Base-by-base conservation (phyloP, 2,888 invertebrate genomes). In the Drosophila fungiperda region DNA sequence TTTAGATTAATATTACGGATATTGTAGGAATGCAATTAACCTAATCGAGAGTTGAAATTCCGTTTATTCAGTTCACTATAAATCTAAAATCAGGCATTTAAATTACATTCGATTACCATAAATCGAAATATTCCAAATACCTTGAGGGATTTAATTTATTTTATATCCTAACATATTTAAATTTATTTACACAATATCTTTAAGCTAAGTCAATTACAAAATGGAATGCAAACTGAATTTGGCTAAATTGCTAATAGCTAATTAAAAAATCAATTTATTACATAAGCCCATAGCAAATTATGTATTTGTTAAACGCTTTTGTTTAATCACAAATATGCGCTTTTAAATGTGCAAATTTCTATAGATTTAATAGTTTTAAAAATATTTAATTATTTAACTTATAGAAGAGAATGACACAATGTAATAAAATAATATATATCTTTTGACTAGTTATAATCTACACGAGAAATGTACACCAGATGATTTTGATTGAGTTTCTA, bases 11-110 rank as follows among this genome's bases (percentile, higher is more conserved):
- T 20, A 26, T n/a, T n/a, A 15, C 36, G 15, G n/a, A 8, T 3
- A 42, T 8, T 15, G 2, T 3, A 15, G 26, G 26, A 50, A 59
- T 50, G 17, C n/a, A 59, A 59, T 59, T 26, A 35, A 59, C 15
- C 7, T 7, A 12, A 23, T 45, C 32, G 32, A 33, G 7, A 8
- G 23, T n/a, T 17, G 1, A 33, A 17, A 48, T 26, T 59, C 12
- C 1, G 4, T 33, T n/a, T 9, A 48, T 36, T 20, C 2, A 20
- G 17, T 50, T 26, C n/a, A 26, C 5, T 12, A n/a, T n/a, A n/a
- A 11, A 1, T 15, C 38, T 15, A n/a, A 40, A 40, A 15, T 20
- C n/a, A 29, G 2, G 5, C 5, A 38, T 12, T 55, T 9, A 15
- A 55, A 40, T 32, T n/a, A 6, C 5, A 49, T 29, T 57, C 8